Evolutionary conservation across 2,113 vertebrate species (phyloP), one percentile per base, ranked within the genome.

Genomic region (Centropristis striata): DNA sequence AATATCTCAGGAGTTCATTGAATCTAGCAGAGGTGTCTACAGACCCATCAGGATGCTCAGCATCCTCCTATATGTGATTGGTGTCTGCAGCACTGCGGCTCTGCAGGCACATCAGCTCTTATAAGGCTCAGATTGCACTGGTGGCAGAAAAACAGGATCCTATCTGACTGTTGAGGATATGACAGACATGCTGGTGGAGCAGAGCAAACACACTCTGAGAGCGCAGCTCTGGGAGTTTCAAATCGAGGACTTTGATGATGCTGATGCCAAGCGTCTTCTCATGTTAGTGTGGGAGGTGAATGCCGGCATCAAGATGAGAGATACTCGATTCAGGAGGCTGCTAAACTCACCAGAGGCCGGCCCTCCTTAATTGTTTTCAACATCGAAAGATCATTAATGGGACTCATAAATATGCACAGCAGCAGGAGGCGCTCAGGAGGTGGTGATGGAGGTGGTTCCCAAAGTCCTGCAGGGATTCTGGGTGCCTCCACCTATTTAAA

Each of bases 121-220:
- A 58, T 46, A 53, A 64, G 13, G 18, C 4, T 67, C 23, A 23
- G 49, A 71, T 70, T 37, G 74, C 57, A 20, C 64, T 37, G 28
- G 53, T 32, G 61, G 27, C 18, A 27, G 61, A 59, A 79, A 58
- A 78, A 27, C 11, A 20, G 18, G 36, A 63, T 70, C 73, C 41
- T 57, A 57, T 71, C 21, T 65, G 57, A 64, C 46, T 65, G 50
- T 23, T 39, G 72, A 78, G 16, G 68, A 77, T n/a, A 36, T 74
- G 81, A 65, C 72, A 37, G 54, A 70, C 68, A 14, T 71, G 64
- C 32, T 71, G 70, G 51, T 23, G 47, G 69, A 78, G 70, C 20
- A 65, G 23, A 71, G 70, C 36, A 63, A 51, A 53, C 13, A 23
- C 8, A n/a, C 21, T 21, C 14, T 47, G 41, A 53, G 76, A 54